Conservation (phyloP, 1,140 invertebrate genomes). For the Temnothorax longispinosus region DNA sequence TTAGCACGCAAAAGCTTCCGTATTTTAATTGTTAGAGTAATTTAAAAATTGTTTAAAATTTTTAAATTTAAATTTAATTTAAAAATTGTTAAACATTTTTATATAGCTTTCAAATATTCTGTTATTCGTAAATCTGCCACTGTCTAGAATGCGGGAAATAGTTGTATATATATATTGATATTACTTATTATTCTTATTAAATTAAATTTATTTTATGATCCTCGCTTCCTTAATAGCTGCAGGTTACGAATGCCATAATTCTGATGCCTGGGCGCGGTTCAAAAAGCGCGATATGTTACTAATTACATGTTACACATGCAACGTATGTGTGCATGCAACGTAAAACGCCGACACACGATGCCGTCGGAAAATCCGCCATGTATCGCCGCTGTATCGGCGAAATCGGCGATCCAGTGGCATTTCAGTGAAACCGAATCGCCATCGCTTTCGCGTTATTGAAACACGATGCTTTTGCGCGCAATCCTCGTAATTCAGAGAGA, state of each 20-base stretch:
- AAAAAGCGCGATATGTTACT: slow-evolving; percentile 32
- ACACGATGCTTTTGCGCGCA: slow-evolving; percentile 19
- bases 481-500: slow-evolving; percentile 38
- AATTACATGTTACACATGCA: slow-evolving; percentile 25
- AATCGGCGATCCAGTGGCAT: slow-evolving; percentile 47
- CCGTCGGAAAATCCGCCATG: slow-evolving; percentile 1
- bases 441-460: slow-evolving; percentile 40
- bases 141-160: too few relatives aligned
- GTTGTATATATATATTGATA: too few relatives aligned
- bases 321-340: background rate
- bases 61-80: too few relatives aligned
- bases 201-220: background rate
- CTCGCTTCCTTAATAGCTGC: slow-evolving; percentile 17
- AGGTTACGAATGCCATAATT: background rate
- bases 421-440: slow-evolving; percentile 41
- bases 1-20: too few relatives aligned
- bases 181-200: background rate
- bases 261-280: background rate
- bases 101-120: too few relatives aligned
- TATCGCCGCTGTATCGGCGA: slow-evolving; percentile 34
- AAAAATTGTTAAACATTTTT: too few relatives aligned
- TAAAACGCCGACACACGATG: slow-evolving; percentile 32
- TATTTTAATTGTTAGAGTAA: too few relatives aligned
- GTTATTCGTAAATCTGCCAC: too few relatives aligned
- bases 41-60: too few relatives aligned